These are phyloP conservation scores for Edolisoma coerulescens DNA, from an alignment of 2,113 vertebrate species.

Conservation along the genomic window DNA sequence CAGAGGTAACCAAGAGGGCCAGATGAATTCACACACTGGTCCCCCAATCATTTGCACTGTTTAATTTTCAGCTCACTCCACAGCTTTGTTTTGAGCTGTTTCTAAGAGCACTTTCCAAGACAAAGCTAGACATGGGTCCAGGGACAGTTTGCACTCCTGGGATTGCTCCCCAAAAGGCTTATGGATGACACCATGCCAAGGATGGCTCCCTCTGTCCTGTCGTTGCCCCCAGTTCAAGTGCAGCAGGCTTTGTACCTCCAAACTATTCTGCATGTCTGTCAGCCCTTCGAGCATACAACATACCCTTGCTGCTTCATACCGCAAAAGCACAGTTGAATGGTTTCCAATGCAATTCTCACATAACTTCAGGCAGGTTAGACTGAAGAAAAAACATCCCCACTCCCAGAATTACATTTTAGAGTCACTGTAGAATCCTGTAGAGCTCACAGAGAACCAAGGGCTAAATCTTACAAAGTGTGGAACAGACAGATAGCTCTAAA, in stretches of 20 bases:
- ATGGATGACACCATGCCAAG: background rate
- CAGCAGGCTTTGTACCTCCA: background rate
- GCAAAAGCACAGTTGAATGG: background rate
- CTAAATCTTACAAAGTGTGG: background rate
- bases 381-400: background rate
- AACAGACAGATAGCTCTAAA: background rate
- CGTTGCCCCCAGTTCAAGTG: accelerated
- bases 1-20: background rate
- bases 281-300: background rate
- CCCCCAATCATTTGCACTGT: background rate
- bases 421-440: background rate
- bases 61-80: background rate
- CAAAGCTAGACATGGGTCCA: background rate
- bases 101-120: background rate
- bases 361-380: background rate
- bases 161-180: background rate
- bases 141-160: background rate
- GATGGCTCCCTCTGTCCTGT: background rate
- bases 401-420: background rate
- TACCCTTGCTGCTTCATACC: background rate
- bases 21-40: background rate
- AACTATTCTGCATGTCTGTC: background rate
- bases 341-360: background rate
- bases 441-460: background rate
- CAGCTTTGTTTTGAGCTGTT: background rate